phyloP scores from a whole-genome alignment of 2,113 vertebrate species.

The Semnornis frantzii region DNA sequence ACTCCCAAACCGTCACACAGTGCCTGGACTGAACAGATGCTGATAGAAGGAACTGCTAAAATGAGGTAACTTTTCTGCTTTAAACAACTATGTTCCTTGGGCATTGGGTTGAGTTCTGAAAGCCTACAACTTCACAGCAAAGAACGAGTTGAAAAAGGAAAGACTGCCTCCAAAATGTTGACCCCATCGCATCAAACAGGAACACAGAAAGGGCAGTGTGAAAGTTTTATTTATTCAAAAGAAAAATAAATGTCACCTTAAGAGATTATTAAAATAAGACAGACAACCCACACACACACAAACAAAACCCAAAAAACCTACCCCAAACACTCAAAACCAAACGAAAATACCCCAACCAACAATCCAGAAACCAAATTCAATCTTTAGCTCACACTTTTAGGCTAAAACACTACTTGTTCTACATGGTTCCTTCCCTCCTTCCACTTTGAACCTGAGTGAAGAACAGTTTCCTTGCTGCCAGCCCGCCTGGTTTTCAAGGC shows the following conservation, averaged over 20 bases:
- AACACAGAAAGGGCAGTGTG: neutral
- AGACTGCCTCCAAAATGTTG: neutral
- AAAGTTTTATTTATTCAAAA: neutral
- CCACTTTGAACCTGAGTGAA: constrained; percentile 26
- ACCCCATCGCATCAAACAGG: neutral
- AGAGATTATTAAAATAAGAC: constrained; percentile 6
- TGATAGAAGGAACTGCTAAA: neutral
- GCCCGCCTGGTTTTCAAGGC: constrained; percentile 60
- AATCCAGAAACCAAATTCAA: constrained; percentile 31
- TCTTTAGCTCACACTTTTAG: constrained; percentile 60
- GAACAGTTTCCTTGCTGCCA: constrained; percentile 30
- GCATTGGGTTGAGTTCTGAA: neutral
- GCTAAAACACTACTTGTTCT: constrained; percentile 55
- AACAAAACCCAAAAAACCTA: no score
- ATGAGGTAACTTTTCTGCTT: neutral
- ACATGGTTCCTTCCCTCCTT: constrained; percentile 63
- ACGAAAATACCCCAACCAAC: no score
- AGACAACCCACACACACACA: neutral
- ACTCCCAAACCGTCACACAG: no score
- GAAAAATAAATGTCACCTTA: constrained; percentile 8
- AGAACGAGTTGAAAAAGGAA: neutral
- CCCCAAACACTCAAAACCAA: no score
- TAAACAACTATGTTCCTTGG: neutral
- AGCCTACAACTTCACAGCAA: neutral
- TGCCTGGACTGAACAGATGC: neutral